Conservation (phyloP, 2,888 invertebrate genomes). For the Agriotes lineatus region DNA sequence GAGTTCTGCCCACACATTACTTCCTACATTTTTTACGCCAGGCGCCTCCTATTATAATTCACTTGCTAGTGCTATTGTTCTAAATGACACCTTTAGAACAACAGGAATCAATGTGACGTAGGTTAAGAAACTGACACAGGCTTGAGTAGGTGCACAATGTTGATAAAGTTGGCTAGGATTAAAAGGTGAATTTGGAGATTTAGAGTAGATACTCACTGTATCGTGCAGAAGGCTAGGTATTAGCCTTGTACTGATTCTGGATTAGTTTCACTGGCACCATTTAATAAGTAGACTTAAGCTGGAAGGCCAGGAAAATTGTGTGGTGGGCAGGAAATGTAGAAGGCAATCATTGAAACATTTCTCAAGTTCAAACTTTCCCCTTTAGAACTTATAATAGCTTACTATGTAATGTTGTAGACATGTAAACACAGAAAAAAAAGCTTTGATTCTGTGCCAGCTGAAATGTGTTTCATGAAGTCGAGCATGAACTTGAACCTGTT, state of each 20-base stretch:
- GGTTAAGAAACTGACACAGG: background rate
- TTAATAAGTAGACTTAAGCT: background rate
- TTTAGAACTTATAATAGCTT: no score
- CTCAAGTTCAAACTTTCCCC: no score
- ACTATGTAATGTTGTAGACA: no score
- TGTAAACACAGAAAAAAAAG: background rate
- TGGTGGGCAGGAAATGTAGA: background rate
- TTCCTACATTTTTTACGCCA: slow-evolving; percentile 10
- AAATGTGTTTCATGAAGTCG: background rate
- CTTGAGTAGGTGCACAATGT: background rate
- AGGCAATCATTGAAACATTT: no score
- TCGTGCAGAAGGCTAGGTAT: background rate
- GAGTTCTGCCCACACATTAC: slow-evolving; percentile 10
- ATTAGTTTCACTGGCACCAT: background rate
- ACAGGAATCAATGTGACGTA: background rate
- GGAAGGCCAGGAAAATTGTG: background rate
- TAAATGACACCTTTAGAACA: background rate
- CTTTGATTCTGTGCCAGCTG: background rate
- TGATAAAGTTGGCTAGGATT: background rate
- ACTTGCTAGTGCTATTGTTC: background rate
- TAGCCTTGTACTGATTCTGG: slow-evolving; percentile 6
- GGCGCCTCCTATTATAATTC: slow-evolving; percentile 8
- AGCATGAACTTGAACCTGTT: slow-evolving; percentile 5
- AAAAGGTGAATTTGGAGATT: slow-evolving; percentile 1
- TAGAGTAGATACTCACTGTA: slow-evolving; percentile 4